Percentiles rank a stretch among this genome's conserved stretches.
phyloP scores from a whole-genome alignment of 2,888 invertebrate genomes.

The Periphyllus acericola region DNA sequence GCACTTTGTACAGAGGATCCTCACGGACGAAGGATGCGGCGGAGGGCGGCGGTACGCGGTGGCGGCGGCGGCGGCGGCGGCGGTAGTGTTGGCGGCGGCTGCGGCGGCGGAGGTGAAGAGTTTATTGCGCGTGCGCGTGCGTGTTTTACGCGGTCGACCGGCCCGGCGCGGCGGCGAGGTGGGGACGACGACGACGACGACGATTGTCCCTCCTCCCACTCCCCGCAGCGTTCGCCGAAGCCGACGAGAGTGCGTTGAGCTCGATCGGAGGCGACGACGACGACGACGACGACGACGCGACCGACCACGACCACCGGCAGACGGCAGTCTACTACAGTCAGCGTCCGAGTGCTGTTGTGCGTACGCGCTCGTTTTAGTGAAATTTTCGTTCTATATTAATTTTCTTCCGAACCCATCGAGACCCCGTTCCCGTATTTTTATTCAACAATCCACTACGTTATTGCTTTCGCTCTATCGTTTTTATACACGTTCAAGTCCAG shows the following conservation, averaged over 20 bases:
- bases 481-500: no score
- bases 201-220: neutral
- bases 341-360: conserved; percentile 8
- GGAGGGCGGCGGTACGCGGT: neutral
- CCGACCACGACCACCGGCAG: conserved; percentile 52
- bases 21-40: conserved; percentile 5
- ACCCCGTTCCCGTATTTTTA: neutral
- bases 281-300: neutral
- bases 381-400: neutral
- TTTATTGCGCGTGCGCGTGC: neutral
- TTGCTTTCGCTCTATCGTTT: neutral
- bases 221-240: neutral
- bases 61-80: conserved; percentile 12
- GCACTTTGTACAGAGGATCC: conserved; percentile 43
- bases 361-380: neutral
- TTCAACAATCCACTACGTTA: neutral
- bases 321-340: conserved; percentile 38
- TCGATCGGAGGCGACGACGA: conserved; percentile 48
- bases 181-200: conserved; percentile 1
- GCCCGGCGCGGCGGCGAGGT: neutral
- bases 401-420: neutral
- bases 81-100: conserved; percentile 17
- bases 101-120: neutral
- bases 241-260: conserved; percentile 60
- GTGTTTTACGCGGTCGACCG: conserved; percentile 2